These are phyloP conservation scores for Manis crassicaudata DNA, from an alignment of 2,797 vertebrate genomes.

Conservation along the genomic window DNA sequence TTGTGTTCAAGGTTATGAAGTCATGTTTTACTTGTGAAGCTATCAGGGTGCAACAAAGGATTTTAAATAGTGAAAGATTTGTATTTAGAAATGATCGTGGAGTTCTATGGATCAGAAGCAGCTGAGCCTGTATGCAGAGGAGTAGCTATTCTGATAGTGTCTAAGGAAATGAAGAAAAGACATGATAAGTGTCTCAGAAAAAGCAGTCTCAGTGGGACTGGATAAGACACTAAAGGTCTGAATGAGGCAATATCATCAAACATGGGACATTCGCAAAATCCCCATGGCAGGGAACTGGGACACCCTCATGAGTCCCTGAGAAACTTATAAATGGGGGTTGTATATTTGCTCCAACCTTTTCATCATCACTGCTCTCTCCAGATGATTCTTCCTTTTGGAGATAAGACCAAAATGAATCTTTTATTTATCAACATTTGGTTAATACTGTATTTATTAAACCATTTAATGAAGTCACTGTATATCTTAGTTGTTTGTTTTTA, in stretches of 20 bases:
- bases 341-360: neutral
- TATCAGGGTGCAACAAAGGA: neutral
- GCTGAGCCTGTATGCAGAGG: neutral
- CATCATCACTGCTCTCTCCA: neutral
- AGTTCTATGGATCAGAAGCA: neutral
- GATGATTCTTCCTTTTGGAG: conserved; percentile 50
- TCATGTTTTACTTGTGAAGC: neutral
- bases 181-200: neutral
- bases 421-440: conserved; percentile 77
- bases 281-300: neutral
- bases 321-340: neutral
- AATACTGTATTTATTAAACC: conserved; percentile 70
- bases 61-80: neutral
- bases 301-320: neutral
- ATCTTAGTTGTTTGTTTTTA: conserved; percentile 78
- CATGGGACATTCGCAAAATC: neutral
- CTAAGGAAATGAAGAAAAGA: neutral
- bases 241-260: neutral
- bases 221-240: neutral
- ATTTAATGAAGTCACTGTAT: conserved; percentile 74
- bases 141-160: neutral
- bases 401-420: conserved; percentile 24
- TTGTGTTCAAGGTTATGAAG: neutral
- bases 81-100: neutral
- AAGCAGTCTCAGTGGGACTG: neutral